Conservation (phyloP, 2,113 vertebrate species). For the Calypte anna region DNA sequence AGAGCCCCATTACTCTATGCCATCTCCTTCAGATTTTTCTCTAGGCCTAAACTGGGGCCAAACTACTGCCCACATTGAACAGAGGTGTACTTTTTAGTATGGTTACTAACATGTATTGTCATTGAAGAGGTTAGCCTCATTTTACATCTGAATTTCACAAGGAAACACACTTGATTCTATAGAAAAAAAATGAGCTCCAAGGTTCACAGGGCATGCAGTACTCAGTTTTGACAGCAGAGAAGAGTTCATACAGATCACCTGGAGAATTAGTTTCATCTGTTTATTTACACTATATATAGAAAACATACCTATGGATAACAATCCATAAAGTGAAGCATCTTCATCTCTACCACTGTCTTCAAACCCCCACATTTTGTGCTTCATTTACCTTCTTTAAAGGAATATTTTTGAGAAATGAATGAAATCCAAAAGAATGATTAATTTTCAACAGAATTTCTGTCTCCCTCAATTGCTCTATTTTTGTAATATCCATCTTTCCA, state of each 20-base stretch:
- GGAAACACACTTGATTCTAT: neutral
- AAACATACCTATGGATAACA: neutral
- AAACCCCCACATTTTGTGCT: neutral
- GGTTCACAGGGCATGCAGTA: neutral
- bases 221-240: neutral
- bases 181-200: neutral
- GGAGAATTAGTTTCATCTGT: neutral
- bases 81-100: neutral
- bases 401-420: neutral
- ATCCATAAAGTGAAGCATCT: neutral
- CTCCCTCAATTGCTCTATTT: neutral
- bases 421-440: neutral
- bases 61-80: neutral
- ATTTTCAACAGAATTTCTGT: neutral
- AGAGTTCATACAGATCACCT: neutral
- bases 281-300: neutral
- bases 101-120: neutral
- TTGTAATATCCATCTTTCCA: neutral
- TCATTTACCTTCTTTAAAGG: neutral
- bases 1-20: neutral
- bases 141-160: neutral
- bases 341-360: neutral
- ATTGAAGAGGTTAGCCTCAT: neutral
- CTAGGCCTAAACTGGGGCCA: neutral
- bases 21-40: neutral